Evolutionary conservation across 2,888 invertebrate species (phyloP), one percentile per base, ranked within the genome.

Genomic region (Drosophila trichaetosa): DNA sequence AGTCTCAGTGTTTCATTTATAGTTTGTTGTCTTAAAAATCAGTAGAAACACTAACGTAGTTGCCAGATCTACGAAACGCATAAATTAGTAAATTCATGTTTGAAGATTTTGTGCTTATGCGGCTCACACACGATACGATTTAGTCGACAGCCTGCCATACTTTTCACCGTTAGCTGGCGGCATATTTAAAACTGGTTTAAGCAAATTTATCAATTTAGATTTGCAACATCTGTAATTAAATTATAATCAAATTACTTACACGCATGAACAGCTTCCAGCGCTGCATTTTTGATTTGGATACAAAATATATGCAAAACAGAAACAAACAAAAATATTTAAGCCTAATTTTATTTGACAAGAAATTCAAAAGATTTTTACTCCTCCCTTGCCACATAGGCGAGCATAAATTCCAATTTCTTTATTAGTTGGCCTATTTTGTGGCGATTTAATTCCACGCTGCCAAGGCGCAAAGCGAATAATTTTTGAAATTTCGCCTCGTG

Each of bases 391-490:
- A 84, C 90, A 72, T 89, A 97, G 0, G 96, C 95, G 70, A 97
- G 92, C 92, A 96, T 95, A 93, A 95, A 97, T 89, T 96, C 96
- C 2, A 97, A 87, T 93, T 96, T 97, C 88, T 95, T 96, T 0
- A 95, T 89, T 77, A 94, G 93, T 67, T 94, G 93, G 77, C 94
- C 94, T 10, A 96, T 85, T 91, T 94, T 94, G 53, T 93, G 93
- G 57, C 94, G 91, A 69, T 95, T 93, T 77, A 96, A 89, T n/a
- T 93, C 90, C 56, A 94, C 93, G 53, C 94, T 92, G 18, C 94
- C 93, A 40, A 91, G 93, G 57, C 93, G 93, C 67, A 94, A 94
- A 16, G 95, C 94, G 0, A 94, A 94, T 68, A 95, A 95, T 81
- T 94, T 95, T 82, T 94, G 95, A 58, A 91, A 92, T 59, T 88